These are phyloP conservation scores for Falco punctatus DNA, from an alignment of 2,113 vertebrate genomes.

Conservation along the genomic window DNA sequence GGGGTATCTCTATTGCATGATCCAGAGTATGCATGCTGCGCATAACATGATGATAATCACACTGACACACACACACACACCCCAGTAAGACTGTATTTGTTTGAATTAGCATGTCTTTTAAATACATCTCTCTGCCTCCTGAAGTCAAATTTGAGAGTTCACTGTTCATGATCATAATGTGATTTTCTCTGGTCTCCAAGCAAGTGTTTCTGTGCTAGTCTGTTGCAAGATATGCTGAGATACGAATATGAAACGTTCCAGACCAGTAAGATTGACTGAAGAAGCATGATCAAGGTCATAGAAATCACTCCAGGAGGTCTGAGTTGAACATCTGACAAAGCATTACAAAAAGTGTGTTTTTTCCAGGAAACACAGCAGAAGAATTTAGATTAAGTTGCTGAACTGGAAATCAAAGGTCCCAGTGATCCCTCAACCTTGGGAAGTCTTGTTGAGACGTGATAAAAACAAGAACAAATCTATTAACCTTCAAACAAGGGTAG, in stretches of 20 bases:
- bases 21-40: not conserved
- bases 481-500: not conserved
- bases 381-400: slow-evolving; percentile 15
- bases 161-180: not conserved
- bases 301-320: not conserved
- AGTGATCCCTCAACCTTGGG: not conserved
- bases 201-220: not conserved
- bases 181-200: not conserved
- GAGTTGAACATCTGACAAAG: not conserved
- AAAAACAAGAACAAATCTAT: not conserved
- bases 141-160: not conserved
- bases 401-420: not conserved
- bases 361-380: slow-evolving; percentile 12
- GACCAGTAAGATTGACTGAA: not conserved
- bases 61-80: not conserved
- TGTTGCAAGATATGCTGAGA: not conserved
- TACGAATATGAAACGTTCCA: not conserved
- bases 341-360: not conserved
- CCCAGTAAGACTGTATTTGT: not conserved
- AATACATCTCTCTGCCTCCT: not conserved
- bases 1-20: not conserved
- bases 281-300: not conserved
- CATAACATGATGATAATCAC: fast-evolving
- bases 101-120: not conserved
- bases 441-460: not conserved